Percentiles rank a stretch among this genome's conserved stretches.
These are phyloP conservation scores for Nycticorax nycticorax DNA, from an alignment of 2,113 vertebrate genomes.

Conservation along the genomic window DNA sequence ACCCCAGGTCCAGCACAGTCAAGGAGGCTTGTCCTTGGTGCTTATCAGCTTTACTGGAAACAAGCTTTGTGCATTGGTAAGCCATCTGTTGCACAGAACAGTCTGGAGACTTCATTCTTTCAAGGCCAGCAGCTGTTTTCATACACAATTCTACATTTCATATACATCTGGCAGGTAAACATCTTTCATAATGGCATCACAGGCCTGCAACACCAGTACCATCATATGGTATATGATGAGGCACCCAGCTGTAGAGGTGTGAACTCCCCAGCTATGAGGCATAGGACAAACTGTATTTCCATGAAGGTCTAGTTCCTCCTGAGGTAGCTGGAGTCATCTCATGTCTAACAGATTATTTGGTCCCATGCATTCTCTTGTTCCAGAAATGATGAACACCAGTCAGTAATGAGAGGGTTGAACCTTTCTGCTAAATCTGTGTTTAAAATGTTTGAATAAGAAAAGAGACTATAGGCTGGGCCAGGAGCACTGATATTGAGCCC, in stretches of 20 bases:
- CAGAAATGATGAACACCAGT: neutral
- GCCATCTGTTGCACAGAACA: neutral
- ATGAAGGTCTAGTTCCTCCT: neutral
- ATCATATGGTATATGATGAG: no score
- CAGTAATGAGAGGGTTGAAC: neutral
- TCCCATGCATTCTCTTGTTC: neutral
- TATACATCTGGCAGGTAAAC: neutral
- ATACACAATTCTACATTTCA: neutral
- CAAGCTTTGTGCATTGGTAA: neutral
- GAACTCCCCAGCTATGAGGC: neutral
- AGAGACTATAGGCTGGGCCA: neutral
- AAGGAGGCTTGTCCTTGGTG: neutral
- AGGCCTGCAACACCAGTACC: neutral
- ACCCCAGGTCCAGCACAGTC: neutral
- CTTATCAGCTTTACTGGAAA: neutral
- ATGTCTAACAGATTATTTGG: neutral
- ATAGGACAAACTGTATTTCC: neutral
- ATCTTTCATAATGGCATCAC: neutral
- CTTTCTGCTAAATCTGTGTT: neutral
- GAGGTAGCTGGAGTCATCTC: neutral
- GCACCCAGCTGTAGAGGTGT: neutral
- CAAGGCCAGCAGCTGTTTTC: neutral
- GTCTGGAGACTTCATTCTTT: neutral
- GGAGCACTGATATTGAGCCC: neutral
- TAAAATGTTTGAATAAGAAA: neutral